phyloP scores from a whole-genome alignment of 35 echinoderm and acorn worm genomes.

The Heliocidaris erythrogramma region DNA sequence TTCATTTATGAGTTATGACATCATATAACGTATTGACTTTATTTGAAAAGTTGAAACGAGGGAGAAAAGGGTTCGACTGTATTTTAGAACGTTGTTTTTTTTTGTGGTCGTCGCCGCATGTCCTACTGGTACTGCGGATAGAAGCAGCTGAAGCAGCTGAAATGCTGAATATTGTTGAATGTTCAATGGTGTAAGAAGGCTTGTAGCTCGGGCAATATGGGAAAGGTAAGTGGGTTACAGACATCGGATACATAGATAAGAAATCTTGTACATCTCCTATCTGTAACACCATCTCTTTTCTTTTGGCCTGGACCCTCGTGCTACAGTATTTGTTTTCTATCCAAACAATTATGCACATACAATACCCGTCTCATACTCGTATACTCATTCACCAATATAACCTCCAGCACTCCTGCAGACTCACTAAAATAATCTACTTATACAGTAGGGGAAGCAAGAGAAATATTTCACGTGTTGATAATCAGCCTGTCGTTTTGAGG shows the following conservation, averaged over 20 bases:
- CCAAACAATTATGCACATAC: background rate
- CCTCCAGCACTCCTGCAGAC: background rate
- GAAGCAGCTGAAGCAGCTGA: too few species aligned
- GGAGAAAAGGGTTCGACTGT: too few species aligned
- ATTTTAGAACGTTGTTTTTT: too few species aligned
- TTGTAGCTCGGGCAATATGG: background rate
- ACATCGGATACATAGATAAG: background rate
- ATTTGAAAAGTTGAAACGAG: too few species aligned
- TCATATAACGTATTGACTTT: too few species aligned
- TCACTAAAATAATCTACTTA: background rate
- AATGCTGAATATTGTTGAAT: background rate
- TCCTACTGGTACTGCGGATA: too few species aligned
- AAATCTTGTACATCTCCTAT: background rate
- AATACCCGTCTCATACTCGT: background rate
- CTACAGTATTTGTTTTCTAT: conserved; percentile 4
- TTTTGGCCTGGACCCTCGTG: background rate
- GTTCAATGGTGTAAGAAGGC: background rate
- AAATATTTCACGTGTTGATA: background rate
- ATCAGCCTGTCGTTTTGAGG: background rate
- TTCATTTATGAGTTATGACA: too few species aligned
- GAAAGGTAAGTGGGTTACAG: background rate
- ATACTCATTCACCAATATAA: background rate
- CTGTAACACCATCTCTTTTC: background rate
- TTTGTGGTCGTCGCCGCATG: too few species aligned
- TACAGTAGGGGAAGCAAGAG: background rate